Percentiles rank a stretch among this genome's conserved stretches.
Conservation (phyloP, 2,113 vertebrate genomes). For the Motacilla alba region DNA sequence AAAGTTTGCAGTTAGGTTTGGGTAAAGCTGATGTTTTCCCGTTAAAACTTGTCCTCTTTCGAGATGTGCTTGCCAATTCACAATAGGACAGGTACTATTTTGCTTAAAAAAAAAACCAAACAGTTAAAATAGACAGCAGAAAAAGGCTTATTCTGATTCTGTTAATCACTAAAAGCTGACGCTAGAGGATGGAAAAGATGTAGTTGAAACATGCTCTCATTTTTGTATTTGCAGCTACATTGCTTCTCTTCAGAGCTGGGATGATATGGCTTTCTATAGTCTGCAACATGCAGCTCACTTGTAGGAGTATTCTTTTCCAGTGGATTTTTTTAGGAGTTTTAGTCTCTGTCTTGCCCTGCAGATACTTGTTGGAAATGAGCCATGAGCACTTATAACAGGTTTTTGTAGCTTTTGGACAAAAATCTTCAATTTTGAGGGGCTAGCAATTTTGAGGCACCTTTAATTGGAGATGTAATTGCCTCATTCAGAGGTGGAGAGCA, state of each 20-base stretch:
- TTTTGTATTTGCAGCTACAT: neutral
- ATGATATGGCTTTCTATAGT: neutral
- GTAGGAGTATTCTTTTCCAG: neutral
- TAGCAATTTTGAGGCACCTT: neutral
- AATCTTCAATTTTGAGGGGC: neutral
- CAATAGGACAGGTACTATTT: neutral
- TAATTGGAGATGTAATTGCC: neutral
- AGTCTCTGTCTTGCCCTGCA: neutral
- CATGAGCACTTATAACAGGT: neutral
- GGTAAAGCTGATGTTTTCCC: neutral
- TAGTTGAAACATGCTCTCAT: fast-evolving
- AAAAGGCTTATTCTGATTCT: neutral
- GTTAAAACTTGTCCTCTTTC: neutral
- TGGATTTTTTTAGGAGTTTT: neutral
- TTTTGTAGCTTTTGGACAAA: neutral
- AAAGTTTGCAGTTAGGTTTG: neutral
- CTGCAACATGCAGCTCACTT: neutral
- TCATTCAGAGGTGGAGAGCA: neutral
- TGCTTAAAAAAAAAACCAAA: neutral
- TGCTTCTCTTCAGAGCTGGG: neutral
- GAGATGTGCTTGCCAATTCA: neutral
- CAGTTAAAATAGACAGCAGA: neutral
- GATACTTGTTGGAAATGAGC: neutral
- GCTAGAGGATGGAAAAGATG: neutral
- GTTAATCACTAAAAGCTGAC: neutral